phyloP scores from a whole-genome alignment of 2,888 invertebrate genomes.

The Resseliella maxima region DNA sequence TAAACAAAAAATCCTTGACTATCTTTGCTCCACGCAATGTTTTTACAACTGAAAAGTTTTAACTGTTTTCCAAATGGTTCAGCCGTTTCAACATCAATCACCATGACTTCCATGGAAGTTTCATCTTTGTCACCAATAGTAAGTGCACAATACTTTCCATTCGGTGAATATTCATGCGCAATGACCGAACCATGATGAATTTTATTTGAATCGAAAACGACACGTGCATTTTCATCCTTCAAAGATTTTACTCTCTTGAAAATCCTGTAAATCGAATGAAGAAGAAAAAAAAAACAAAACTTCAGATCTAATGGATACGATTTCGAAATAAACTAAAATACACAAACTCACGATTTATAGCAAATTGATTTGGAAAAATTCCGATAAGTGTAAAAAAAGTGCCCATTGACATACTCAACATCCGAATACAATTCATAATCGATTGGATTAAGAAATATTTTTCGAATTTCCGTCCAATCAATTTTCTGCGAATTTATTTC shows the following conservation, averaged over 20 bases:
- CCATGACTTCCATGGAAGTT: not conserved
- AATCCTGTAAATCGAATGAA: constrained; percentile 41
- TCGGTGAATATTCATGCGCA: constrained; percentile 22
- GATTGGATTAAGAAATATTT: constrained; percentile 44
- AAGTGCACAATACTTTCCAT: constrained; percentile 55
- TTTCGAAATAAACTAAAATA: not conserved
- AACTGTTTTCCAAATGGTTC: not conserved
- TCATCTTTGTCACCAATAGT: not conserved
- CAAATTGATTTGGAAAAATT: constrained; percentile 44
- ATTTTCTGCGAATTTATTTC: constrained; percentile 7
- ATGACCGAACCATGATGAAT: constrained; percentile 11
- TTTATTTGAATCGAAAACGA: constrained; percentile 56
- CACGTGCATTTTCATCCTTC: constrained; percentile 2
- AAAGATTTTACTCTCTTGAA: constrained; percentile 49
- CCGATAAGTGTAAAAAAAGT: constrained; percentile 1
- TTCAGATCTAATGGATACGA: not conserved
- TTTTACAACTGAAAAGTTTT: not conserved
- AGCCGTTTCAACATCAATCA: constrained; percentile 52
- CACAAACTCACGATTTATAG: constrained; percentile 31
- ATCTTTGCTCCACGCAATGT: constrained; percentile 53
- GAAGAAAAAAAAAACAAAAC: not conserved
- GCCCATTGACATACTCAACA: not conserved
- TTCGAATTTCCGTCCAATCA: constrained; percentile 38
- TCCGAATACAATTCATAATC: constrained; percentile 52
- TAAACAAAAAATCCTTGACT: constrained; percentile 49